These are phyloP conservation scores for Adela reaumurella DNA, from an alignment of 2,888 invertebrate genomes.

Conservation along the genomic window DNA sequence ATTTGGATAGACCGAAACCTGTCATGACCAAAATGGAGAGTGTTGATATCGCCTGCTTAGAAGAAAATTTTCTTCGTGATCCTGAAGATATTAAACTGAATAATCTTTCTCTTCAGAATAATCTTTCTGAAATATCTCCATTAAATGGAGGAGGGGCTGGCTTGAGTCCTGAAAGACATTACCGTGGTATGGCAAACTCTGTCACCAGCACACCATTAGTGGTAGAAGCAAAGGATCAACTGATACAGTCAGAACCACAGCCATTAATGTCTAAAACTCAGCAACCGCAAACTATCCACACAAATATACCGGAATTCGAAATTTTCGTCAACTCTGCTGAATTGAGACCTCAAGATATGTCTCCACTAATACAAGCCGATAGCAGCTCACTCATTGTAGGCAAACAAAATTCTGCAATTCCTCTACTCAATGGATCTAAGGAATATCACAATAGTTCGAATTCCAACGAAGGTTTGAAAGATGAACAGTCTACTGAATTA, in stretches of 20 bases:
- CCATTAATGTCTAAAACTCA: conserved; percentile 12
- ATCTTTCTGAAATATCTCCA: too few species aligned
- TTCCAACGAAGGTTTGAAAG: not conserved
- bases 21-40: conserved; percentile 37
- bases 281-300: conserved; percentile 17
- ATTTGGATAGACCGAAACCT: conserved; percentile 17
- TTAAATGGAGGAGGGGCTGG: too few species aligned
- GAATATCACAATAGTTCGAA: not conserved
- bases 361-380: too few species aligned
- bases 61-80: conserved; percentile 22
- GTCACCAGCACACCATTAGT: conserved; percentile 39
- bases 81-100: too few species aligned
- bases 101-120: too few species aligned
- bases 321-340: conserved; percentile 31
- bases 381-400: too few species aligned
- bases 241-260: conserved; percentile 24
- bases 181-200: conserved; percentile 27
- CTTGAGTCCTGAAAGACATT: conserved; percentile 24
- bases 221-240: conserved; percentile 18
- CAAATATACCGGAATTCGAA: conserved; percentile 25
- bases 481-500: not conserved
- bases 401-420: too few species aligned
- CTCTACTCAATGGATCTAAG: not conserved
- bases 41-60: conserved; percentile 33
- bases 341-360: conserved; percentile 30